A percentile compares a stretch with the other conserved stretches of the same genome.
These are phyloP conservation scores for Lasioglossum malachurum DNA, from an alignment of 2,888 invertebrate species.

Conservation along the genomic window DNA sequence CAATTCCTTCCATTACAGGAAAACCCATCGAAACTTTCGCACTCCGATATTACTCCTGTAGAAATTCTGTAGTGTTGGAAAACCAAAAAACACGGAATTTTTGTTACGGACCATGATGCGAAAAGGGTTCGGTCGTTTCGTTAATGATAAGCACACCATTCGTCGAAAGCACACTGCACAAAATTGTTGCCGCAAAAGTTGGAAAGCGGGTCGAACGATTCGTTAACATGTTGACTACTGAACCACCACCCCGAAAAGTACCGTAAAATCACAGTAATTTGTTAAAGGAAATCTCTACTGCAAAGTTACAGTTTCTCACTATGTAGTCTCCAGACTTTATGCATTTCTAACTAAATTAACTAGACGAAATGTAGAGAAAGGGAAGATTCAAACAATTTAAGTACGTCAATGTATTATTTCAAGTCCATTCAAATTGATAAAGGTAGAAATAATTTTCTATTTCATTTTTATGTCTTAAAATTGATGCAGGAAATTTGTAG, in stretches of 20 bases:
- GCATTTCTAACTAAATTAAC: background rate
- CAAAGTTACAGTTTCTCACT: too few relatives aligned
- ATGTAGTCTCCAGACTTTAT: background rate
- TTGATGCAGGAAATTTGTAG: background rate
- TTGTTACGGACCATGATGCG: background rate
- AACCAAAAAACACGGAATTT: background rate
- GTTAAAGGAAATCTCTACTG: background rate
- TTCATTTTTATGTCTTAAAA: too few relatives aligned
- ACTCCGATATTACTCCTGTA: background rate
- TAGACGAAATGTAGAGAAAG: background rate
- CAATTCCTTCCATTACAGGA: background rate
- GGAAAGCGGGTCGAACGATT: background rate
- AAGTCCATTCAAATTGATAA: background rate
- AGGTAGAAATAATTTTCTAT: background rate
- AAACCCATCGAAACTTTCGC: background rate
- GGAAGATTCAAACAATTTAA: background rate
- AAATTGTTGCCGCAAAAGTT: constrained; percentile 9
- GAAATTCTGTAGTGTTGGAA: background rate
- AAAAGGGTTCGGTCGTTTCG: background rate
- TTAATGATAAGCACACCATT: background rate
- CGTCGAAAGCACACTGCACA: background rate
- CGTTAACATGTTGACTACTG: background rate
- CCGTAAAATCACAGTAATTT: background rate
- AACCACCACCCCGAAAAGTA: background rate
- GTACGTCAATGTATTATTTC: background rate